phyloP scores from a whole-genome alignment of 1,140 invertebrate genomes.

The Polyergus mexicanus region DNA sequence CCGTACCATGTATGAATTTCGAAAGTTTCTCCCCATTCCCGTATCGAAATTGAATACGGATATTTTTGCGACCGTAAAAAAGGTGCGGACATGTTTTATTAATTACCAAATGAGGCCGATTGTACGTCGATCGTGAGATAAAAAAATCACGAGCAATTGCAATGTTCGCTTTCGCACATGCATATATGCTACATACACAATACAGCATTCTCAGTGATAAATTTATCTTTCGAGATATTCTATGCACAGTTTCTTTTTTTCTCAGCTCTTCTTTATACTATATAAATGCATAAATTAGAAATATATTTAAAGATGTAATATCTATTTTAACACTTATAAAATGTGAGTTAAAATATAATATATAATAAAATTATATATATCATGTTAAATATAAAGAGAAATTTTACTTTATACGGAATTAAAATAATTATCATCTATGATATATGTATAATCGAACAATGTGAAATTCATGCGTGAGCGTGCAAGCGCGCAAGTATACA shows the following conservation, averaged over 20 bases:
- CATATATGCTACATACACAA: no score
- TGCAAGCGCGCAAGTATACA: no score
- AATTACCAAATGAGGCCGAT: constrained; percentile 42
- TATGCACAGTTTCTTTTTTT: not conserved
- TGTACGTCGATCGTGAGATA: constrained; percentile 1
- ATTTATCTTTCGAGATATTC: not conserved
- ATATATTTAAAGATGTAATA: not conserved
- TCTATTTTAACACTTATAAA: not conserved
- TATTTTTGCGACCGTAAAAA: not conserved
- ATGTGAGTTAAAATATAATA: not conserved
- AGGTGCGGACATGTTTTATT: constrained; percentile 35
- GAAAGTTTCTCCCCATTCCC: constrained; percentile 43
- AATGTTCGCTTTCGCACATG: not conserved
- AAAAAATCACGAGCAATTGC: constrained; percentile 26
- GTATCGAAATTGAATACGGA: not conserved
- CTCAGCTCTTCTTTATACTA: not conserved
- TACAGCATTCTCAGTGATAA: not conserved
- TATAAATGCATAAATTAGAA: not conserved
- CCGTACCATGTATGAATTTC: constrained; percentile 27
- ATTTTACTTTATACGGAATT: not conserved
- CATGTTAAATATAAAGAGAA: not conserved
- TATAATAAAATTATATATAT: not conserved
- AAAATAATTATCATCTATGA: no score
- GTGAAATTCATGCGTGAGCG: no score
- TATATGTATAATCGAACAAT: no score